Evolutionary conservation across 2,797 vertebrate species (phyloP).

Genomic region (Galaxias olidus): DNA sequence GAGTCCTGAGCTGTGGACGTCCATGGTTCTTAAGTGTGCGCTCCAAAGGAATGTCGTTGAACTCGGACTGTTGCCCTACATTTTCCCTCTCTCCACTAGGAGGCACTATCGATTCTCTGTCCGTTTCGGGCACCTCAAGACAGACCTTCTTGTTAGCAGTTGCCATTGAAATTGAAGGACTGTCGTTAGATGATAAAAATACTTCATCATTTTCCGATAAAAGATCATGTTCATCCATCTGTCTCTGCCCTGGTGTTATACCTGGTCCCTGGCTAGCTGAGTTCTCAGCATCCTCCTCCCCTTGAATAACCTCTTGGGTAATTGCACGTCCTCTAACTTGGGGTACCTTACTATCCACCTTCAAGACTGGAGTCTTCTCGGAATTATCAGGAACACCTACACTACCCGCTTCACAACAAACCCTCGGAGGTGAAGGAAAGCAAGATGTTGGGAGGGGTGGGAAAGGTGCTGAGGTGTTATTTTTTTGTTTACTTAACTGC

Average conservation of each 20-base stretch:
- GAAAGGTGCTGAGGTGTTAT: constrained; percentile 14
- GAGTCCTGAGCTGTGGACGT: constrained; percentile 6
- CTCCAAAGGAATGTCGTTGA: constrained; percentile 20
- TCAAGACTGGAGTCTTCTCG: constrained; percentile 19
- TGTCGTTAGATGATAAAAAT: constrained; percentile 32
- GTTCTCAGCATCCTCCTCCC: constrained; percentile 20
- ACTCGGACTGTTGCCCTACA: constrained; percentile 5
- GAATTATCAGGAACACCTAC: constrained; percentile 20
- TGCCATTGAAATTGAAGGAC: background rate
- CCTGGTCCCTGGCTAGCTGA: constrained; percentile 32
- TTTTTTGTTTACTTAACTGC: constrained; percentile 21
- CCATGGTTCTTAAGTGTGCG: constrained; percentile 28
- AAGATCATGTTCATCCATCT: constrained; percentile 25
- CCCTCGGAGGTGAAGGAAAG: constrained; percentile 11
- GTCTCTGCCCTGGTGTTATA: constrained; percentile 45
- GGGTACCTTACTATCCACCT: constrained; percentile 15
- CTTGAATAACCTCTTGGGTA: background rate
- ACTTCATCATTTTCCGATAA: constrained; percentile 47
- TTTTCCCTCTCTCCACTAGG: constrained; percentile 19
- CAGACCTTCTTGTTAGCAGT: constrained; percentile 21
- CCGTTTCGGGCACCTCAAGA: constrained; percentile 14
- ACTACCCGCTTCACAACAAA: constrained; percentile 13
- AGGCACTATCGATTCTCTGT: constrained; percentile 18
- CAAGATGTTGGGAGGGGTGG: constrained; percentile 16
- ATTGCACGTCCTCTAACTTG: constrained; percentile 12